phyloP scores from a whole-genome alignment of 2,113 vertebrate genomes.

The Protomyctophum bolini region DNA sequence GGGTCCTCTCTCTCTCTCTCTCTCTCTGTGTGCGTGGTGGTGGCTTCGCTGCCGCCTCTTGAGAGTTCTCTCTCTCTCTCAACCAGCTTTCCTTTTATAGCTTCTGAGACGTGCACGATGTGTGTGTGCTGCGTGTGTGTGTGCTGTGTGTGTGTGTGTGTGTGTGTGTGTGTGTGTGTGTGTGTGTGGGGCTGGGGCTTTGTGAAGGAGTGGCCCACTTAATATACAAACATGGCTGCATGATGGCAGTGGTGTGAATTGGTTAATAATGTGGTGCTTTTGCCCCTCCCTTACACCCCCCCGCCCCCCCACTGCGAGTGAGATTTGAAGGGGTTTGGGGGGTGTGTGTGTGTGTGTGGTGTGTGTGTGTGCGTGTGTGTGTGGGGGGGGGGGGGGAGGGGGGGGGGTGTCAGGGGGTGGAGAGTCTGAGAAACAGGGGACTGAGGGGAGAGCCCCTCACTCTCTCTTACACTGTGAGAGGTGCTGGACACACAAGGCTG shows the following conservation, averaged over 20 bases:
- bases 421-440: constrained; percentile 48
- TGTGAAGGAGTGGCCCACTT: constrained; percentile 71
- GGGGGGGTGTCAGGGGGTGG: constrained; percentile 27
- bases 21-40: too few relatives aligned
- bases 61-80: constrained; percentile 38
- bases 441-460: constrained; percentile 65
- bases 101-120: constrained; percentile 40
- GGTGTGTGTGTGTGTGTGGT: constrained; percentile 39
- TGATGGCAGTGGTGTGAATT: constrained; percentile 18
- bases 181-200: constrained; percentile 1
- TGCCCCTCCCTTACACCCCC: constrained; percentile 3
- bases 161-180: neutral
- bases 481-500: constrained; percentile 74
- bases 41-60: constrained; percentile 22
- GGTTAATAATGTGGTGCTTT: constrained; percentile 4
- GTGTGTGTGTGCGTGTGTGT: neutral
- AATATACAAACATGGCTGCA: constrained; percentile 68
- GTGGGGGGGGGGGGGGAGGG: constrained; percentile 18
- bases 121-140: neutral
- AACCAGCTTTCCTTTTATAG: constrained; percentile 68
- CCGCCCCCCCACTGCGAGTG: neutral
- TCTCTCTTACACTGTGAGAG: constrained; percentile 78
- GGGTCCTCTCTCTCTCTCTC: constrained; percentile 36
- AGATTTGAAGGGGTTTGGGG: constrained; percentile 57
- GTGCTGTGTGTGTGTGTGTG: constrained; percentile 5